Evolutionary conservation across 2,113 vertebrate genomes (phyloP), one percentile per base, ranked within the genome.

Genomic region (Struthio camelus): DNA sequence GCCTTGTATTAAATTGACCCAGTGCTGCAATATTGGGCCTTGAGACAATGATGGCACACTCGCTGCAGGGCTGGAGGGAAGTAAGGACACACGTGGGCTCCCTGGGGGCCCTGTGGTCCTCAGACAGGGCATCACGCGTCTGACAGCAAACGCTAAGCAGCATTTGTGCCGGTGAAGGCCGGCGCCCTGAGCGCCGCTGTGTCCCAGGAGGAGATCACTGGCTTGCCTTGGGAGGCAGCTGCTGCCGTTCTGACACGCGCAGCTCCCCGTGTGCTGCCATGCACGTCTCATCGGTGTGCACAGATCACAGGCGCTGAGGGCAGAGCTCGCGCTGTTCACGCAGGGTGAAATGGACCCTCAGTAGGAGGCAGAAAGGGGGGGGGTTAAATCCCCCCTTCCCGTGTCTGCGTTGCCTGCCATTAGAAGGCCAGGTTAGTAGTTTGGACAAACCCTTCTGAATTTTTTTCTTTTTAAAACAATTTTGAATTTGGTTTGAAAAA

Each of bases 261-360:
- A 11, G 46, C 1, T 1, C 19, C 40, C 19, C 6, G 1, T 0
- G 2, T 30, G 24, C 50, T 56, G n/a, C 77, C 56, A n/a, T 2
- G 1, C 15, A 36, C 23, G 23, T 66, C 50, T 36, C 1, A 0
- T 58, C 7, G 10, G 27, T 4, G 40, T 8, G 1, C 56, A 28
- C 2, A 4, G 51, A 40, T 15, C 36, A 13, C 13, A 14, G 61
- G 15, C n/a, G 9, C 64, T 3, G 1, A 53, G 46, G 32, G 36
- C 44, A 70, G 11, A 36, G 65, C 32, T 87, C 2, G 1, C 10
- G 9, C 46, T 14, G 2, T 23, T 25, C 53, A 36, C 10, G 36
- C 8, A 7, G 17, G 5, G 17, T 15, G 54, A 87, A 69, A 65
- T 6, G 58, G 42, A 30, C 34, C 23, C 69, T 59, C 75, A 27